Evolutionary conservation across 2,797 vertebrate species (phyloP).

Genomic region (Enteromius thamalakanensis): DNA sequence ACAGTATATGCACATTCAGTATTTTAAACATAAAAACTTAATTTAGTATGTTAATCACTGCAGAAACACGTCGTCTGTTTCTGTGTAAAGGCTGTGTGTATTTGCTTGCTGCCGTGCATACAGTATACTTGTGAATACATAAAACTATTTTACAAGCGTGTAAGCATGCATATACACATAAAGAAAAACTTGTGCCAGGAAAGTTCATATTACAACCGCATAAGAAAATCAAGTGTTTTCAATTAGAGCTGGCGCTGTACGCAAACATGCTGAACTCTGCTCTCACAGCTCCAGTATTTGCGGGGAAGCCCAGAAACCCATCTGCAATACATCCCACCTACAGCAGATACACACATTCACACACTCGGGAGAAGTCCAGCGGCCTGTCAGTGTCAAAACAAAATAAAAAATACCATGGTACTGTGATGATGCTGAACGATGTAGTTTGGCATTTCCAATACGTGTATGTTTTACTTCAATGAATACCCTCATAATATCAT

Average conservation of each 20-base stretch:
- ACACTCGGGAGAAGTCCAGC: background rate
- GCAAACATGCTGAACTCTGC: constrained; percentile 58
- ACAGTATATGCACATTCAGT: background rate
- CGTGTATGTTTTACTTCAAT: background rate
- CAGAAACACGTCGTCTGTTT: too few species aligned
- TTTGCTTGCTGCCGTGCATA: background rate
- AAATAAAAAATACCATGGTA: too few species aligned
- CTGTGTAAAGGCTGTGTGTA: too few species aligned
- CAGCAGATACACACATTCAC: constrained; percentile 44
- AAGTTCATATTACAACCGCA: constrained; percentile 45
- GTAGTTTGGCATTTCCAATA: background rate
- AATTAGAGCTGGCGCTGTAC: constrained; percentile 58
- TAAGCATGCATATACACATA: background rate
- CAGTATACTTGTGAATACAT: background rate
- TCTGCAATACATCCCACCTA: constrained; percentile 53
- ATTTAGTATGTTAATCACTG: background rate
- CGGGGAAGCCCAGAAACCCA: constrained; percentile 29
- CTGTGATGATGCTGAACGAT: background rate
- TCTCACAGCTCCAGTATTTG: constrained; percentile 39
- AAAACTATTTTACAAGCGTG: constrained; percentile 33
- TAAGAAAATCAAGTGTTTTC: constrained; percentile 61
- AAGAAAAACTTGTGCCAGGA: background rate
- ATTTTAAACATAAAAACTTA: too few species aligned
- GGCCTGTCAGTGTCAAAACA: background rate
- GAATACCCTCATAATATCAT: background rate